These are phyloP conservation scores for Tethea ocularis DNA, from an alignment of 2,888 invertebrate genomes.

Conservation along the genomic window DNA sequence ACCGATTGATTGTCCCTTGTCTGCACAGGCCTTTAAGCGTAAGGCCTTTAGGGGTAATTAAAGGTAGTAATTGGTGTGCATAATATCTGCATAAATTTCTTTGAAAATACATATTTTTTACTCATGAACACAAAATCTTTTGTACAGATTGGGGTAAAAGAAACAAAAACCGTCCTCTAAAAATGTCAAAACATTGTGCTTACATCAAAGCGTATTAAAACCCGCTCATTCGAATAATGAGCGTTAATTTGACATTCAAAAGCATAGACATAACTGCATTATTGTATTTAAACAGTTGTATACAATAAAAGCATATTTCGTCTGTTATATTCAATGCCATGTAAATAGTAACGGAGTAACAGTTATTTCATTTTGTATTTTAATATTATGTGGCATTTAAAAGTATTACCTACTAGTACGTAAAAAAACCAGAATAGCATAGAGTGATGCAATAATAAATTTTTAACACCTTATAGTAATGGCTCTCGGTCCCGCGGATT, in stretches of 20 bases:
- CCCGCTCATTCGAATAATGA: not conserved
- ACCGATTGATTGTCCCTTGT: no score
- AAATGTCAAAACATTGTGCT: not conserved
- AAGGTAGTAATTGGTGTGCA: no score
- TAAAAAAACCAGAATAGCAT: no score
- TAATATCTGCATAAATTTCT: no score
- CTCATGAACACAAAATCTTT: no score
- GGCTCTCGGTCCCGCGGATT: no score
- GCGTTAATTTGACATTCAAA: not conserved
- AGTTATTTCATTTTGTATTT: not conserved
- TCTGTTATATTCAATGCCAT: not conserved
- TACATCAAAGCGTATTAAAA: not conserved
- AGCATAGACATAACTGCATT: not conserved
- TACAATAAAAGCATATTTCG: not conserved
- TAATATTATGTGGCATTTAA: not conserved
- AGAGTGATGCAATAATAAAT: no score
- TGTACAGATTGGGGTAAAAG: not conserved
- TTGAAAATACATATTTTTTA: no score
- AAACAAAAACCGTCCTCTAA: not conserved
- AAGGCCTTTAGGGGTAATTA: no score
- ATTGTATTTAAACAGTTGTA: not conserved
- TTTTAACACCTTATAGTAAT: no score
- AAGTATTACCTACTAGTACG: no score
- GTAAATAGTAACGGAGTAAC: not conserved
- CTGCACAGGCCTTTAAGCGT: no score